A percentile compares a stretch with the other conserved stretches of the same genome.
phyloP scores from a whole-genome alignment of 2,113 vertebrate species.

The Pagrus major region DNA sequence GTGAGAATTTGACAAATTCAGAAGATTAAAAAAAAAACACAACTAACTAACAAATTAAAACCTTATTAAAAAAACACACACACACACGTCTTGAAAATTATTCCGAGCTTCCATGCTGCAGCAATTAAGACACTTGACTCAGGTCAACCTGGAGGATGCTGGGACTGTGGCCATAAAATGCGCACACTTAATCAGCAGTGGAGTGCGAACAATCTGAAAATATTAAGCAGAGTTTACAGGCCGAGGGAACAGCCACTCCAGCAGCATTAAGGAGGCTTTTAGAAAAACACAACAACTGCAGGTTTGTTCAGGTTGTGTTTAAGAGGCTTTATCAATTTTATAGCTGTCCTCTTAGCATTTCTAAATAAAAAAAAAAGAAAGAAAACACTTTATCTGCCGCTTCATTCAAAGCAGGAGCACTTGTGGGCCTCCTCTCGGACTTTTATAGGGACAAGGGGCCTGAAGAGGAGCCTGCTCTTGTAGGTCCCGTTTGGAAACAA shows the following conservation, averaged over 20 bases:
- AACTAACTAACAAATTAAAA: neutral
- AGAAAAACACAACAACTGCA: constrained; percentile 7
- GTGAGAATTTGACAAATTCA: too few relatives aligned
- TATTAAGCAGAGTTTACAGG: neutral
- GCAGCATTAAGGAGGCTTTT: neutral
- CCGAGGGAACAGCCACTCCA: neutral
- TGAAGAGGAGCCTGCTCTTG: constrained; percentile 84
- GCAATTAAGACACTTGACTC: constrained; percentile 50
- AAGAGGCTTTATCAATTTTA: constrained; percentile 63
- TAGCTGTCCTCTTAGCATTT: constrained; percentile 14
- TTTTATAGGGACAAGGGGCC: constrained; percentile 83
- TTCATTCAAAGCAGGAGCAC: constrained; percentile 19
- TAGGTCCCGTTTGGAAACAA: constrained; percentile 94
- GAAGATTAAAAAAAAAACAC: neutral
- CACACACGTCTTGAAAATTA: neutral
- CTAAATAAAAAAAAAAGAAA: constrained; percentile 10
- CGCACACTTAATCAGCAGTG: neutral
- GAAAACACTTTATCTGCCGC: constrained; percentile 54
- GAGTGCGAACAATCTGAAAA: neutral
- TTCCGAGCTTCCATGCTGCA: neutral
- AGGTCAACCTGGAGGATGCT: constrained; percentile 30
- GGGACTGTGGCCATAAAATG: neutral
- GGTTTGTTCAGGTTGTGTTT: constrained; percentile 32
- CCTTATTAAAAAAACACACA: neutral
- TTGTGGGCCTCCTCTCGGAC: constrained; percentile 72